Conservation (phyloP, 2,113 vertebrate genomes). For the Microcebus griseorufus region DNA sequence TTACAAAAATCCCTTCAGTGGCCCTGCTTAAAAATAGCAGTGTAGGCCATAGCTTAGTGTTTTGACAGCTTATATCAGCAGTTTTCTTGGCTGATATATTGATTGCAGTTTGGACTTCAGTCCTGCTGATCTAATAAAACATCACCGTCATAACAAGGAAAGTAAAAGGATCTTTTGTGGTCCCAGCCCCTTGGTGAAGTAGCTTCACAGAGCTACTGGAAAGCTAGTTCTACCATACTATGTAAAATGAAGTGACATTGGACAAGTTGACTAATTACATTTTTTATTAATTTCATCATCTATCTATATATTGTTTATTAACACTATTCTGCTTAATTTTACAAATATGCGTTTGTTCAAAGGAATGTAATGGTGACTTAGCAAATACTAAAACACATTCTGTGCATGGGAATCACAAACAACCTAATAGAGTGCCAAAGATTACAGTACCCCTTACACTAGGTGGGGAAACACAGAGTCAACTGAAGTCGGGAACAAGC, state of each 20-base stretch:
- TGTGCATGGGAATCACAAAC: constrained; percentile 55
- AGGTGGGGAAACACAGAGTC: constrained; percentile 42
- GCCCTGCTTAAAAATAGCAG: constrained; percentile 65
- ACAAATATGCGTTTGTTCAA: constrained; percentile 71
- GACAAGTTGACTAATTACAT: constrained; percentile 71
- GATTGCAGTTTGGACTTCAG: constrained; percentile 76
- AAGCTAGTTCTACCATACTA: constrained; percentile 51
- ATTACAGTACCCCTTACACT: background rate
- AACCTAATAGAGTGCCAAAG: constrained; percentile 46
- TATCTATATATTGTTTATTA: constrained; percentile 62
- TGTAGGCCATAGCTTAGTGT: constrained; percentile 75
- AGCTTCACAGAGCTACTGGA: constrained; percentile 49
- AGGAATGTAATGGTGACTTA: constrained; percentile 63
- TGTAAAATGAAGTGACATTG: constrained; percentile 67
- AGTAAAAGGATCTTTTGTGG: constrained; percentile 63
- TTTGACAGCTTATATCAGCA: constrained; percentile 81
- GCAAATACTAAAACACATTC: constrained; percentile 50
- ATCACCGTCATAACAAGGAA: constrained; percentile 58
- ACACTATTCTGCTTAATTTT: constrained; percentile 53
- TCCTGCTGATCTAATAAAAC: constrained; percentile 81
- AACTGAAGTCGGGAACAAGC: constrained; percentile 47
- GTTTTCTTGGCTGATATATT: constrained; percentile 79
- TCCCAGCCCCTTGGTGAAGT: constrained; percentile 73
- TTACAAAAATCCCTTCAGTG: constrained; percentile 29
- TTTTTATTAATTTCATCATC: constrained; percentile 74